Conservation (phyloP, 2,113 vertebrate genomes). For the Puntigrus tetrazona region DNA sequence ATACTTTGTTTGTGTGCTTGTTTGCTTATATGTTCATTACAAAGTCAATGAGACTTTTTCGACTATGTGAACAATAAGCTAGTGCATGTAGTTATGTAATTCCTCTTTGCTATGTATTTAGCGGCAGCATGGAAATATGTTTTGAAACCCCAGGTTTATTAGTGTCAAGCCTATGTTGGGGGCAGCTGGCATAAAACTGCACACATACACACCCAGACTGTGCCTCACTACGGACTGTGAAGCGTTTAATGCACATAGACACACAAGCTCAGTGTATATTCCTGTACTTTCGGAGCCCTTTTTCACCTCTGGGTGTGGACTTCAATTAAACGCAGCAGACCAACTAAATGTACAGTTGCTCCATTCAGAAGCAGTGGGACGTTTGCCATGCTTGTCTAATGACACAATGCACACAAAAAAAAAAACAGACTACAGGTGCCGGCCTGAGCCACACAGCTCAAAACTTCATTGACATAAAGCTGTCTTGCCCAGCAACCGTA, state of each 20-base stretch:
- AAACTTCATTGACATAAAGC: conserved; percentile 31
- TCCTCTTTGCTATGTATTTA: background rate
- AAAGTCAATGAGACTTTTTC: too few species aligned
- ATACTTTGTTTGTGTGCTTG: too few species aligned
- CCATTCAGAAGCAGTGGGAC: conserved; percentile 62
- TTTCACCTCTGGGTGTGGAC: conserved; percentile 38
- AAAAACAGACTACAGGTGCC: conserved; percentile 33
- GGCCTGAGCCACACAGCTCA: conserved; percentile 31
- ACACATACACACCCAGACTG: conserved; percentile 7
- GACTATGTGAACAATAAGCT: background rate
- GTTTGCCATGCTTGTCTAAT: conserved; percentile 54
- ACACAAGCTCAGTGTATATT: background rate
- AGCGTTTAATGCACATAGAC: background rate
- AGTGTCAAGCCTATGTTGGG: background rate
- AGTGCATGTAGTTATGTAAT: background rate
- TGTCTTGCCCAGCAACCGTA: background rate
- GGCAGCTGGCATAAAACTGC: background rate
- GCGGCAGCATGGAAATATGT: background rate
- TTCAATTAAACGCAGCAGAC: conserved; percentile 50
- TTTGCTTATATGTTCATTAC: too few species aligned
- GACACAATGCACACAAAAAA: conserved; percentile 37
- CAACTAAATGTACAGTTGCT: conserved; percentile 61
- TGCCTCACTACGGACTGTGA: background rate
- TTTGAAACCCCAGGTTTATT: background rate
- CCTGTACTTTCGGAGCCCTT: conserved; percentile 6